A percentile compares a stretch with the other conserved stretches of the same genome.
phyloP scores from a whole-genome alignment of 2,888 invertebrate species.

The Diarsia brunnea region DNA sequence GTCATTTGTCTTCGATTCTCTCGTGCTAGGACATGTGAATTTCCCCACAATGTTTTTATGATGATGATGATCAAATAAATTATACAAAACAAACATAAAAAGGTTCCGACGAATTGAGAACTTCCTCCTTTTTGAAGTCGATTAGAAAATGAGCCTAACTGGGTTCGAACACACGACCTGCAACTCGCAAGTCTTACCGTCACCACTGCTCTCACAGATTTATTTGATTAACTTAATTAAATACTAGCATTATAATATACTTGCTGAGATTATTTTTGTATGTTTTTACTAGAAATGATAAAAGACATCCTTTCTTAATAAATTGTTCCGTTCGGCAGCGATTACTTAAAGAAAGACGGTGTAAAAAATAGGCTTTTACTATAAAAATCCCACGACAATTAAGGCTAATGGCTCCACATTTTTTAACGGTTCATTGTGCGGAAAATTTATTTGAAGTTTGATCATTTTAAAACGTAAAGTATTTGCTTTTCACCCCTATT shows the following conservation, averaged over 20 bases:
- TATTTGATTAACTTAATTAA: neutral
- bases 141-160: too few species aligned
- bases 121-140: too few species aligned
- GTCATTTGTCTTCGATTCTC: neutral
- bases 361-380: conserved; percentile 68
- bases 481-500: conserved; percentile 40
- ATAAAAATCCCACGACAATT: conserved; percentile 73
- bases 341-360: conserved; percentile 64
- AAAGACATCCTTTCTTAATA: conserved; percentile 26
- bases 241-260: neutral
- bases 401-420: conserved; percentile 75
- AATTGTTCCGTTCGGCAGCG: conserved; percentile 55
- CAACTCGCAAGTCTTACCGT: neutral
- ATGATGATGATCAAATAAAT: neutral
- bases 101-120: too few species aligned
- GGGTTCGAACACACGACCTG: neutral
- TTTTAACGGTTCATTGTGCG: conserved; percentile 70
- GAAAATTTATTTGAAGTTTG: conserved; percentile 70
- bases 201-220: neutral
- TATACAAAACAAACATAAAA: too few species aligned
- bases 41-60: neutral
- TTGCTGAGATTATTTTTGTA: conserved; percentile 26
- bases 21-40: neutral
- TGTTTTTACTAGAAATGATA: conserved; percentile 13
- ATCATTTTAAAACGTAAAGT: conserved; percentile 61